Evolutionary conservation across 2,797 vertebrate genomes (phyloP).

Genomic region (Hemitrygon akajei): DNA sequence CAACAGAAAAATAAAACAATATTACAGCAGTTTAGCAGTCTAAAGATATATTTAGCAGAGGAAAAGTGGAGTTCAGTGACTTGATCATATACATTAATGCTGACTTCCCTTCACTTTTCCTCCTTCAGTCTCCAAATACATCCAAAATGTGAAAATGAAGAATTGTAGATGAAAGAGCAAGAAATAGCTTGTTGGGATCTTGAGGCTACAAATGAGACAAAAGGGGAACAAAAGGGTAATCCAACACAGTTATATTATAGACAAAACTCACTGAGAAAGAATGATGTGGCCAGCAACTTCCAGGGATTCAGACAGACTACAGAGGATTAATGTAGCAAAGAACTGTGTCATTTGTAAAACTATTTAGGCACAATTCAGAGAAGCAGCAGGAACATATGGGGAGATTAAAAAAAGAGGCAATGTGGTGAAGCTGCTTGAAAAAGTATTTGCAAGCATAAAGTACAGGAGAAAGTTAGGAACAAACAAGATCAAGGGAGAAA

Average conservation of each 20-base stretch:
- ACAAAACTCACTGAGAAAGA: background rate
- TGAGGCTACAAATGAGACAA: background rate
- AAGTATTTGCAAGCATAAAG: background rate
- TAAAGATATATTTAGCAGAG: background rate
- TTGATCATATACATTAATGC: no score
- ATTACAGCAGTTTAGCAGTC: background rate
- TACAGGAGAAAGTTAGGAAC: background rate
- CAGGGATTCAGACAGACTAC: background rate
- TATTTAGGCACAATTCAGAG: background rate
- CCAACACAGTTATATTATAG: background rate
- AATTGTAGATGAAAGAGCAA: background rate
- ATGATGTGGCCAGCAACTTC: background rate
- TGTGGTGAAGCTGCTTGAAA: background rate
- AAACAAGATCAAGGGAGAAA: background rate
- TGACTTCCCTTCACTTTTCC: no score
- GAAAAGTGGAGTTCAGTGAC: background rate
- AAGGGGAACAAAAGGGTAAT: background rate
- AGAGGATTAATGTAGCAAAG: background rate
- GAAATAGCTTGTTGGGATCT: no score
- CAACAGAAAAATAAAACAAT: background rate
- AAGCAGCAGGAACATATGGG: background rate
- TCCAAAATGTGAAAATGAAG: background rate
- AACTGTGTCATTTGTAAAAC: background rate
- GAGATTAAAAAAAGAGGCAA: background rate
- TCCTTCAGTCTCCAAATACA: background rate